Evolutionary conservation across 2,113 vertebrate species (phyloP), one percentile per base, ranked within the genome.

Genomic region (Scalopus aquaticus): DNA sequence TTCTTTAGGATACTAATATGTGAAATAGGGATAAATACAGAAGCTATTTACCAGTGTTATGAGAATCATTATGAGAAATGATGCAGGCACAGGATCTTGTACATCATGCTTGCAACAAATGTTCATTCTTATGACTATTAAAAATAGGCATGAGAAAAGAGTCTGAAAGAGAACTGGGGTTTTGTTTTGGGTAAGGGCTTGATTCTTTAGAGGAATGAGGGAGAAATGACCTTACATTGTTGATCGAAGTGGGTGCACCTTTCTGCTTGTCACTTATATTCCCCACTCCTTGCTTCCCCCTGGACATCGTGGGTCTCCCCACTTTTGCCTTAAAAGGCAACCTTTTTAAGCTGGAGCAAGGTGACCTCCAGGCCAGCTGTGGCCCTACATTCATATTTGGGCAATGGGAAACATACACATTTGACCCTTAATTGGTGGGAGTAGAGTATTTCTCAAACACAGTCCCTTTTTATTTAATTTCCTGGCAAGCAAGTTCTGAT

Each of bases 111-210:
- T 54, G 17, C 10, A 46, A 78, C 56, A 87, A 54, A 82, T 51
- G 3, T 72, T 42, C 16, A 81, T 32, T 46, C 69, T 30, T 46
- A 28, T 20, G 37, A 67, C 30, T 39, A 86, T 30, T 79, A 91
- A 93, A 94, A 93, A 93, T 26, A 91, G 22, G 32, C n/a, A 88
- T 56, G 32, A 24, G 49, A 56, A 22, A 79, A 91, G 65, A 19
- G 51, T 74, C 39, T 84, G 32, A 72, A 91, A 91, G 83, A 89
- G 12, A 91, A 67, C 19, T 54, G 35, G 58, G 17, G 19, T 42
- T 77, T 91, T 54, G 16, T 72, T 93, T 77, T 85, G 20, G 26
- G 11, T 54, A n/a, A 88, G n/a, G 30, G 16, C 49, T 58, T 74
- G 73, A 51, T 79, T 93, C 37, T 84, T 88, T 95, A 30, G 72